phyloP scores from a whole-genome alignment of 1,140 invertebrate species.

The Lethrus apterus region DNA sequence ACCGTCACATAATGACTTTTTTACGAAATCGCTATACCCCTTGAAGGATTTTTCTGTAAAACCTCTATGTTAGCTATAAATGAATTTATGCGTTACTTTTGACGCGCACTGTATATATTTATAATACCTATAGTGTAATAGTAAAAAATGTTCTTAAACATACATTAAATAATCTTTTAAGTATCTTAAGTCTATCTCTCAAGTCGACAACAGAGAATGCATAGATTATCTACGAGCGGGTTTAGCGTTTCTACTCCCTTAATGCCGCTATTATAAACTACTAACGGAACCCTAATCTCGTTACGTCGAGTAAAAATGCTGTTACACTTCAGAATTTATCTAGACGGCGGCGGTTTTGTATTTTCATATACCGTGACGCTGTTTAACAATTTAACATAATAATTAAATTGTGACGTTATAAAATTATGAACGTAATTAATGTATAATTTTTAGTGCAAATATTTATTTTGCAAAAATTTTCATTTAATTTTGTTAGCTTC shows the following conservation, averaged over 20 bases:
- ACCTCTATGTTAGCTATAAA: too few species aligned
- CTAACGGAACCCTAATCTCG: conserved; percentile 22
- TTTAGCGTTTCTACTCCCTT: conserved; percentile 21
- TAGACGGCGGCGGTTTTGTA: too few species aligned
- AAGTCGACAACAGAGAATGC: conserved; percentile 15
- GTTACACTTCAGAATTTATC: conserved; percentile 11
- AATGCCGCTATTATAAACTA: conserved; percentile 27
- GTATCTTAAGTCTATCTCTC: conserved; percentile 9
- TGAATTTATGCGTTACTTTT: too few species aligned
- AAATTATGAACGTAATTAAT: background rate
- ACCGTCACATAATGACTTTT: too few species aligned
- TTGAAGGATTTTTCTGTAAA: too few species aligned
- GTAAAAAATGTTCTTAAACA: conserved; percentile 9
- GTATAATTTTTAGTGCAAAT: background rate
- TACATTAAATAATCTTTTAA: conserved; percentile 13
- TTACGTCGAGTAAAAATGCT: conserved; percentile 22
- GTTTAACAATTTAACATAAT: too few species aligned
- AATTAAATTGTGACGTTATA: background rate
- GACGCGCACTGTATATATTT: too few species aligned
- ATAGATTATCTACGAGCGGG: conserved; percentile 20
- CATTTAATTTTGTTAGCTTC: background rate
- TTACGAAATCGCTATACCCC: too few species aligned
- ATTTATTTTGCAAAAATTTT: background rate
- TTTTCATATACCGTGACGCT: too few species aligned
- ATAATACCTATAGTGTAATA: too few species aligned